Evolutionary conservation across 2,888 invertebrate species (phyloP).

Genomic region (Eupithecia subfuscata): DNA sequence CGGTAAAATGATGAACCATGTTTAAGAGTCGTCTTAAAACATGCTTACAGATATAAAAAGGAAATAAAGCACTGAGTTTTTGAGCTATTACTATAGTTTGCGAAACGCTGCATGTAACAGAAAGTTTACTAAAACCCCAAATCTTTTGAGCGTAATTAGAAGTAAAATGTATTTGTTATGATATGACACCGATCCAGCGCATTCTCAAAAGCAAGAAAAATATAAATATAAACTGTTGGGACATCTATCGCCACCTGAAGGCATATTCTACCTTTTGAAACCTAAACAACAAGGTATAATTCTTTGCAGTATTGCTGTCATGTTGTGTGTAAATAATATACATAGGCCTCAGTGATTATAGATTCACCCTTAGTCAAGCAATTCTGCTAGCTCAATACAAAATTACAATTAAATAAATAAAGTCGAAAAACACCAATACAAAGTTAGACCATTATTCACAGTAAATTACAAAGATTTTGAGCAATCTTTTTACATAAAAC

Average conservation of each 20-base stretch:
- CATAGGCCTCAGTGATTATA: conserved; percentile 36
- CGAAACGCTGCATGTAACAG: background rate
- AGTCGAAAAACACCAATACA: conserved; percentile 39
- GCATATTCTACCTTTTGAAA: background rate
- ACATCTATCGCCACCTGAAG: background rate
- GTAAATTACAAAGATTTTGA: conserved; percentile 64
- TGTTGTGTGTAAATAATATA: conserved; percentile 16
- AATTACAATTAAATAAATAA: conserved; percentile 39
- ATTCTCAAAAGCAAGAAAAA: conserved; percentile 44
- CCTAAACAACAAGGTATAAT: background rate
- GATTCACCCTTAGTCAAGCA: conserved; percentile 27
- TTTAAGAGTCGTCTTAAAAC: background rate
- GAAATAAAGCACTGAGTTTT: background rate
- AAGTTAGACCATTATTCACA: conserved; percentile 63
- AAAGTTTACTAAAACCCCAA: conserved; percentile 25
- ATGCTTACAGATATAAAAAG: background rate
- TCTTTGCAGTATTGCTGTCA: background rate
- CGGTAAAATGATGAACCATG: background rate
- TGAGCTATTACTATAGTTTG: background rate
- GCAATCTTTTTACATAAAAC: conserved; percentile 56
- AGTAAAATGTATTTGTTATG: conserved; percentile 34
- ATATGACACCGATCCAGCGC: conserved; percentile 48
- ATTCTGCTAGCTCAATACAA: conserved; percentile 43
- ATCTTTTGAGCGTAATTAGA: conserved; percentile 46
- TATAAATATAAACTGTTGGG: background rate